Percentiles rank a stretch among this genome's conserved stretches.
Evolutionary conservation across 2,113 vertebrate species (phyloP).

Genomic region (Pterocles burchelli): DNA sequence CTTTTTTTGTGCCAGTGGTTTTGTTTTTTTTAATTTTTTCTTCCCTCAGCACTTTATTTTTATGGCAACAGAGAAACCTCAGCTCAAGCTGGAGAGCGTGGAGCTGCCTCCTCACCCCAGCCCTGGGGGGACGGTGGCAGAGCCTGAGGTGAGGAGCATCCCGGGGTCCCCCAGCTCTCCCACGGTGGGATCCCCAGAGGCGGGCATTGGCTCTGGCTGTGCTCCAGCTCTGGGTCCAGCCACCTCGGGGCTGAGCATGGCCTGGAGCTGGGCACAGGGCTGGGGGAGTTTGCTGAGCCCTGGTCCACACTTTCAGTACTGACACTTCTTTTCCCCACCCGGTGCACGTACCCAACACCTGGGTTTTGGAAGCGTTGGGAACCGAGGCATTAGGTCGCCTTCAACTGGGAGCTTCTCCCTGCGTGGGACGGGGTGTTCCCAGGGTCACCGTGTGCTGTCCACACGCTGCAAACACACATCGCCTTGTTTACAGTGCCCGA

Average conservation of each 20-base stretch:
- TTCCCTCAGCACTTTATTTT: conserved; percentile 51
- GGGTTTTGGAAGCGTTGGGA: not conserved
- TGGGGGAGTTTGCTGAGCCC: not conserved
- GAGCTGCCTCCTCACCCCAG: not conserved
- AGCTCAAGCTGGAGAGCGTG: not conserved
- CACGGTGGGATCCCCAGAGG: accelerated
- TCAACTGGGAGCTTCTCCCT: not conserved
- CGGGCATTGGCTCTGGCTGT: not conserved
- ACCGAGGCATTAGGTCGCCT: accelerated
- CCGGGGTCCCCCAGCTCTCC: not conserved
- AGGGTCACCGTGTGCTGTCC: accelerated
- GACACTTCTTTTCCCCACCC: not conserved
- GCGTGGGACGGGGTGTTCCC: accelerated
- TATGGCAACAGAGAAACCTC: conserved; percentile 45
- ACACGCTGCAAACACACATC: not conserved
- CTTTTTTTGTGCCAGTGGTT: conserved; percentile 34
- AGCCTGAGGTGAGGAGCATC: not conserved
- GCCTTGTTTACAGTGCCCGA: conserved; percentile 30
- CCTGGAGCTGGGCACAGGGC: not conserved
- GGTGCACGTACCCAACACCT: not conserved
- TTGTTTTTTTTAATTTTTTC: not conserved
- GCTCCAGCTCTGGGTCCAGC: not conserved
- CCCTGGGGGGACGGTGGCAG: not conserved
- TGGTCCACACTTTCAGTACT: not conserved
- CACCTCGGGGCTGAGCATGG: not conserved